Evolutionary conservation across 1,140 invertebrate genomes (phyloP).

Genomic region (Aethina tumida): DNA sequence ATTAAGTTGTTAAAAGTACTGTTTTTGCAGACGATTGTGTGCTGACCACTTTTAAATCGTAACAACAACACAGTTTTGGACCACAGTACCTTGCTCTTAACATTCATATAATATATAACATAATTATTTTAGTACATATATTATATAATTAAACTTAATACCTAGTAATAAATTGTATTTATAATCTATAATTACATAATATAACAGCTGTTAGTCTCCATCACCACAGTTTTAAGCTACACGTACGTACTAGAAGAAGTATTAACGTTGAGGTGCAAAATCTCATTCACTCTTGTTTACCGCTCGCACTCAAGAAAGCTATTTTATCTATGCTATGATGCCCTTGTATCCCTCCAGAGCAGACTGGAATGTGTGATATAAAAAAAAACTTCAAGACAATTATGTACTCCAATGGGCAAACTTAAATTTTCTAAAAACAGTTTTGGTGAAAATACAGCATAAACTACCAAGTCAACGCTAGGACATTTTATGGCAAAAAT

Average conservation of each 20-base stretch:
- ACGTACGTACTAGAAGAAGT: conserved; percentile 12
- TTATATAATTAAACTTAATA: conserved; percentile 27
- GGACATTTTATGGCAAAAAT: too few relatives aligned
- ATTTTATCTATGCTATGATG: conserved; percentile 31
- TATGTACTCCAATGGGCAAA: too few relatives aligned
- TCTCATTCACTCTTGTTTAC: conserved; percentile 8
- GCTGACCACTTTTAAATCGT: conserved; percentile 9
- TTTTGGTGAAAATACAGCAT: too few relatives aligned
- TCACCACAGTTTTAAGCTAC: conserved; percentile 32
- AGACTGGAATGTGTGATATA: conserved; percentile 35
- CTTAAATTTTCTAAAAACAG: too few relatives aligned
- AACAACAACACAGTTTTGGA: conserved; percentile 23
- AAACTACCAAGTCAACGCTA: too few relatives aligned
- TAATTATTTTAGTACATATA: conserved; percentile 21
- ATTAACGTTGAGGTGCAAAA: background rate
- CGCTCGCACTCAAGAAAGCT: conserved; percentile 8
- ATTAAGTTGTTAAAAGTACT: too few relatives aligned
- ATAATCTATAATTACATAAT: conserved; percentile 30
- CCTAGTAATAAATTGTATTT: conserved; percentile 21
- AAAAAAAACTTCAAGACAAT: too few relatives aligned
- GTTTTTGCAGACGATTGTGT: too few relatives aligned
- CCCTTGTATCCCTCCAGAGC: conserved; percentile 37
- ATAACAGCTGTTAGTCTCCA: conserved; percentile 31
- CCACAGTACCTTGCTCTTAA: conserved; percentile 33
- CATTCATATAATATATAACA: conserved; percentile 28